A percentile compares a stretch with the other conserved stretches of the same genome.
These are phyloP conservation scores for Hippocampus comes DNA, from an alignment of 2,113 vertebrate species.

Conservation along the genomic window DNA sequence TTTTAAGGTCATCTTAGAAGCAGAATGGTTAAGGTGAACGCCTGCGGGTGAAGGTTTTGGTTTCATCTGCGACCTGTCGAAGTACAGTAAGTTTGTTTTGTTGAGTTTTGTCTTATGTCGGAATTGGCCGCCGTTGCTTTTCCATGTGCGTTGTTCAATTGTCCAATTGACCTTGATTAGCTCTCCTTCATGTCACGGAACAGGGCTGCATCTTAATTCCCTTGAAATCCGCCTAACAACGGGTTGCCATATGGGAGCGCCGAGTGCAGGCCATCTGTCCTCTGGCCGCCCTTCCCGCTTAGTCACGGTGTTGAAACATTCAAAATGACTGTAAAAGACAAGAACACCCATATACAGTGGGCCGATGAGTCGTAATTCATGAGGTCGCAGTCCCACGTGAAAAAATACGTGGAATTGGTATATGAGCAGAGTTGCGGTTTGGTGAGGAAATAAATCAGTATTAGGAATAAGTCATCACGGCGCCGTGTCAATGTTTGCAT, in stretches of 20 bases:
- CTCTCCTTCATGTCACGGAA: slow-evolving; percentile 42
- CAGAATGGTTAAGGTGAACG: neutral
- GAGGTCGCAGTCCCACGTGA: no score
- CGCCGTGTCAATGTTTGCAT: neutral
- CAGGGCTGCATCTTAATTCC: slow-evolving; percentile 55
- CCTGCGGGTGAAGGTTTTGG: neutral
- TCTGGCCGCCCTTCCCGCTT: slow-evolving; percentile 1
- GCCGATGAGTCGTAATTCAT: no score
- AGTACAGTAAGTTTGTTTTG: neutral
- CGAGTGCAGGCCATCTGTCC: slow-evolving; percentile 31
- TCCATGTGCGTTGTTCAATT: slow-evolving; percentile 22
- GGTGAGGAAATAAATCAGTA: neutral
- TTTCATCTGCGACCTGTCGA: neutral
- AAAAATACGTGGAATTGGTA: no score
- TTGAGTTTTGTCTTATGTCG: no score
- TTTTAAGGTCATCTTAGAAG: neutral
- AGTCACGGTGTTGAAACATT: neutral
- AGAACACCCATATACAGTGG: no score
- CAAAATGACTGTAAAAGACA: neutral
- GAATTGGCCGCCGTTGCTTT: neutral
- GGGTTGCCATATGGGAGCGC: slow-evolving; percentile 55
- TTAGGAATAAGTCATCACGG: neutral
- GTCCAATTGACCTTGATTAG: slow-evolving; percentile 49
- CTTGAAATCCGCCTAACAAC: slow-evolving; percentile 56
- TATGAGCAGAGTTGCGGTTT: neutral